Percentiles rank a stretch among this genome's conserved stretches.
Evolutionary conservation across 2,888 invertebrate species (phyloP).

Genomic region (Caenorhabditis sp.): DNA sequence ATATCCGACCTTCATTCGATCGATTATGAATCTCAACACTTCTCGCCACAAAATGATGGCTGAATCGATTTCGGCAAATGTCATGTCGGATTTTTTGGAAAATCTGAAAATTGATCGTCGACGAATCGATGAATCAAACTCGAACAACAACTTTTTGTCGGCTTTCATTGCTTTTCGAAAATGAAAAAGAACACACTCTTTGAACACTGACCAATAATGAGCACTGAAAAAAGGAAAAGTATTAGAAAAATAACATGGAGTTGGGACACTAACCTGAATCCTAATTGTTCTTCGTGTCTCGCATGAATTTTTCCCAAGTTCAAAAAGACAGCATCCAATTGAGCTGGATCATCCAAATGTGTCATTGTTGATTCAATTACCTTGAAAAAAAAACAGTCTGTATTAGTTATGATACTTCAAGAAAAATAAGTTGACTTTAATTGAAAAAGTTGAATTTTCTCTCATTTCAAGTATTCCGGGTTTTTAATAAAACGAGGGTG

Average conservation of each 20-base stretch:
- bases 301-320: slow-evolving; percentile 60
- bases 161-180: slow-evolving; percentile 54
- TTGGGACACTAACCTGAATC: slow-evolving; percentile 51
- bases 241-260: too few species aligned
- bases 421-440: too few species aligned
- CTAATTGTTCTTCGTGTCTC: slow-evolving; percentile 55
- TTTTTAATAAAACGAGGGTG: too few species aligned
- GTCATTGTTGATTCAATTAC: slow-evolving; percentile 58
- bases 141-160: slow-evolving; percentile 32
- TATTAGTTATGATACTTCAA: too few species aligned
- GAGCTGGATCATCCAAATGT: slow-evolving; percentile 47
- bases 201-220: slow-evolving; percentile 59
- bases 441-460: too few species aligned
- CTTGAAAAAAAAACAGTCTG: slow-evolving; percentile 22
- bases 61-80: slow-evolving; percentile 51
- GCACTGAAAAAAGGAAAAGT: slow-evolving; percentile 32
- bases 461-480: too few species aligned
- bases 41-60: slow-evolving; percentile 59
- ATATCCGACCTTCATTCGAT: slow-evolving; percentile 54
- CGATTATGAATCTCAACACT: slow-evolving; percentile 52
- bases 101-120: slow-evolving; percentile 29
- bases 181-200: slow-evolving; percentile 57
- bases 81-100: slow-evolving; percentile 35
- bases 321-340: slow-evolving; percentile 49
- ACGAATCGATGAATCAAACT: background rate